These are phyloP conservation scores for Danio choprae DNA, from an alignment of 2,797 vertebrate genomes.

Conservation along the genomic window DNA sequence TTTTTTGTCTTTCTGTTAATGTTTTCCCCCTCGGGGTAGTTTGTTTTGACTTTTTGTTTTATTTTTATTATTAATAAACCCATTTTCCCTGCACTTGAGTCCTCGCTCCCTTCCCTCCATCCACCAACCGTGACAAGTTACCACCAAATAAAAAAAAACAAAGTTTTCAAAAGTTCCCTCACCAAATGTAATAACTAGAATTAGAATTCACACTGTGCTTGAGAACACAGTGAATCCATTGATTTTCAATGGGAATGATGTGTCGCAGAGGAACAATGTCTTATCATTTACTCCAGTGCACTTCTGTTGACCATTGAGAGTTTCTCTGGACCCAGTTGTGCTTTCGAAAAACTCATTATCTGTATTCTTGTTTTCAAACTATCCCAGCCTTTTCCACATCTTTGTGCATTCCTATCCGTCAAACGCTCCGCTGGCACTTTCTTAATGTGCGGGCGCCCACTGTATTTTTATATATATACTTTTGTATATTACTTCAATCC, in stretches of 20 bases:
- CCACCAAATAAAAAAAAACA: no score
- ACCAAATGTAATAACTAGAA: background rate
- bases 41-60: no score
- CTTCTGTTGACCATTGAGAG: background rate
- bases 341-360: slow-evolving; percentile 7
- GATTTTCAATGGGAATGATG: background rate
- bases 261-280: background rate
- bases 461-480: slow-evolving; percentile 4
- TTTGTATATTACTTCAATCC: slow-evolving; percentile 30
- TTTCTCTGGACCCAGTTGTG: slow-evolving; percentile 1
- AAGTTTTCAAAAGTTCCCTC: no score
- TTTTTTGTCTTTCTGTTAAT: no score
- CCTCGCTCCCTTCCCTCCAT: no score
- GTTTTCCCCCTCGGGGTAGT: no score
- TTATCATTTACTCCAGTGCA: slow-evolving; percentile 1
- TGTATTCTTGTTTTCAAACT: background rate
- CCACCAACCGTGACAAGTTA: no score
- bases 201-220: background rate
- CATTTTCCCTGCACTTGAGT: no score
- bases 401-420: background rate
- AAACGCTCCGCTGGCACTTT: background rate
- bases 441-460: background rate
- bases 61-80: no score
- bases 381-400: background rate
- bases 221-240: background rate